Conservation (phyloP, 1,140 invertebrate species). For the Leptinotarsa undecemlineata region DNA sequence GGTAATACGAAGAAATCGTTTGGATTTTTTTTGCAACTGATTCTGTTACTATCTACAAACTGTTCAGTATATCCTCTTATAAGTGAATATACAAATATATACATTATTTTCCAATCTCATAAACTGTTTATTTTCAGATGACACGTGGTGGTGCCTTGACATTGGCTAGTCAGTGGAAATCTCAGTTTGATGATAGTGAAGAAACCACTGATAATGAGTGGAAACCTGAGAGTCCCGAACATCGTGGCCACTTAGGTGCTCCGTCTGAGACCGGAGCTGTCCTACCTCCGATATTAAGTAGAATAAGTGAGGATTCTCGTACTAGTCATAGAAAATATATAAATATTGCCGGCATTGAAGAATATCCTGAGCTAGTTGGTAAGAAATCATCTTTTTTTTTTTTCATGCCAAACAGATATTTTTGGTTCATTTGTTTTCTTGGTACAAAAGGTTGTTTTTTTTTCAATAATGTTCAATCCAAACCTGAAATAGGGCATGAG, state of each 20-base stretch:
- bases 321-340: constrained; percentile 60
- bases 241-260: constrained; percentile 55
- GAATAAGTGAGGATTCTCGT: constrained; percentile 64
- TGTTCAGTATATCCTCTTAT: not conserved
- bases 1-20: not conserved
- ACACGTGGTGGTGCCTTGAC: constrained; percentile 78
- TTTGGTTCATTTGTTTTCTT: too few species aligned
- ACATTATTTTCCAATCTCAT: not conserved
- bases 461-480: too few species aligned
- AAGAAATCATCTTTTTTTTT: constrained; percentile 32
- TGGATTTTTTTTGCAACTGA: not conserved
- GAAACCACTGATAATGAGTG: constrained; percentile 90
- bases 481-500: too few species aligned
- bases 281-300: constrained; percentile 57
- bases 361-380: constrained; percentile 66
- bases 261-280: constrained; percentile 45
- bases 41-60: not conserved
- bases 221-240: constrained; percentile 82
- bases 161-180: constrained; percentile 89
- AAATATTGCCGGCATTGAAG: constrained; percentile 70
- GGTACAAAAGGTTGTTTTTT: too few species aligned
- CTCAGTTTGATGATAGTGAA: constrained; percentile 91
- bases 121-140: constrained; percentile 53
- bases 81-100: not conserved
- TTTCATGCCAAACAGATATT: too few species aligned